Base-by-base conservation (phyloP, 2,113 vertebrate species). In the Rhadina sibilatrix region DNA sequence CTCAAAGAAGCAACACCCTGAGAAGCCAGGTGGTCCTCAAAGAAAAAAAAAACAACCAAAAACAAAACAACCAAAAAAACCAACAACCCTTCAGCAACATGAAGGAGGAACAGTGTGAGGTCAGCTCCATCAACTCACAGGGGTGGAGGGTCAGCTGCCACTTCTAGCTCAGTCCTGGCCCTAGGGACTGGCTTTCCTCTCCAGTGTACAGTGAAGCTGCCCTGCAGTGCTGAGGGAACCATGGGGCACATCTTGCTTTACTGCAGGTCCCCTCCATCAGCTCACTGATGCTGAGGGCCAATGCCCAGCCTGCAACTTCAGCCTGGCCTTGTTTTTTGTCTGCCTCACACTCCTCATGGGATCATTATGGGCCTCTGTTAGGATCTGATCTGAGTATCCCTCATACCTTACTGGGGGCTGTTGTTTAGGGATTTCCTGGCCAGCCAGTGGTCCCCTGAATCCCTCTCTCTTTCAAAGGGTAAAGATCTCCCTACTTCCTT, bases 151-250 rank as follows among this genome's bases (percentile, higher is more conserved):
- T 15, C 33, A 82, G 38, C 35, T 70, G 37, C 35, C 16, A 46
- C 18, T 16, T 56, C 5, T 31, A 53, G 31, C 28, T 69, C 40
- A 40, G 38, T 33, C 31, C 37, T 40, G 47, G 42, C 33, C 25
- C 28, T 23, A 70, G 46, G 31, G 35, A 30, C 13, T 3, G 0
- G 17, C 35, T 92, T 93, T 61, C 22, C 53, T 88, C 28, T 37
- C 35, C 2, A 7, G 16, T 0, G 0, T 6, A 12, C 0, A 3
- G 24, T 6, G 7, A 69, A 60, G 57, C 8, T 35, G 22, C 31
- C 59, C 49, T 37, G 49, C 1, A 2, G 49, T 0, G 1, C 66
- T 60, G 40, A 72, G 40, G 31, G 31, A 35, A 8, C 60, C 68
- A 16, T 0, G 0, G 15, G 24, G 6, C 37, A 75, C 14, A 19